Base-by-base conservation (phyloP, 2,113 vertebrate species). In the Stegostoma tigrinum region DNA sequence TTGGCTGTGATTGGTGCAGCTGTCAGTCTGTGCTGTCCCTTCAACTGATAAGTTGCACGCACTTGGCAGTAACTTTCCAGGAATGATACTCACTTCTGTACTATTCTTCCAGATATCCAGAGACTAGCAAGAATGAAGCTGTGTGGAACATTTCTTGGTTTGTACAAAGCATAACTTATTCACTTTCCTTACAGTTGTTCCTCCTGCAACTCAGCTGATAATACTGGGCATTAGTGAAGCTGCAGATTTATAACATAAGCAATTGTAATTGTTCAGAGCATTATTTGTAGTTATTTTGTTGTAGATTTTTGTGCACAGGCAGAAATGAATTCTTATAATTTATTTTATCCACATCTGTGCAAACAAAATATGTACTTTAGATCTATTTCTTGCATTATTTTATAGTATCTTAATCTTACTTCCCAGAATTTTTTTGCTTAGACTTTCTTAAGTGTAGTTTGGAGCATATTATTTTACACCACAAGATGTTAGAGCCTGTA, bases 61-160 rank as follows among this genome's bases (percentile, higher is more conserved):
- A 97, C 97, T 96, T 98, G 97, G 97, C 96, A 94, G 96, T 94
- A 98, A 97, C 98, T 99, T 98, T 97, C 61, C 30, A 96, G 96
- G 97, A 97, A 96, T 96, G 97, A 97, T 30, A 98, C 97, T 97
- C 98, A 98, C 96, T 97, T 97, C 96, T 96, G 96, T 68, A 72
- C 96, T 86, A 96, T 96, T 96, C 95, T 96, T 52, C 87, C 96
- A 96, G 97, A 96, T 94, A 96, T 96, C 96, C 70, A 96, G 90
- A 96, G 95, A 96, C 97, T 96, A 96, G 98, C 97, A 97, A 97
- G 97, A 96, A 99, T 99, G 99, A 98, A 98, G 97, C 98, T 99
- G 97, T 99, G 99, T 96, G 98, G 98, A 97, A 97, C 97, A 96
- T 99, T 99, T 97, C 97, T 99, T 96, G 99, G 99, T 99, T 97